Evolutionary conservation across 2,797 vertebrate species (phyloP), one percentile per base, ranked within the genome.

Genomic region (Champsocephalus gunnari): DNA sequence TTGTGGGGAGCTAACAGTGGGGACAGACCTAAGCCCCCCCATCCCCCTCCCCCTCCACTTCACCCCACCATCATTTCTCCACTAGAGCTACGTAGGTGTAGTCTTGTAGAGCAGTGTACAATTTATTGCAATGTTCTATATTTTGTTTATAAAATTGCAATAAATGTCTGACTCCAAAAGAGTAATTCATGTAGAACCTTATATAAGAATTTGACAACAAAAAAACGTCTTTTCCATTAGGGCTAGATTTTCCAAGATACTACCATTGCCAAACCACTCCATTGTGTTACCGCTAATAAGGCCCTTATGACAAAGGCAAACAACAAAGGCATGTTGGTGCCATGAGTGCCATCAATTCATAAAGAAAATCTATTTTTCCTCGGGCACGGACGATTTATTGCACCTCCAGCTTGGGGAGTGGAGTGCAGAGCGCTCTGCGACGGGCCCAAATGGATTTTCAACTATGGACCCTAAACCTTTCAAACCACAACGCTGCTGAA

Each of bases 401-500:
- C 96, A 94, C 95, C 96, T 96, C 91, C 91, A 94, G 95, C 74
- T 88, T 84, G 80, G 82, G 88, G 89, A 91, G 91, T 86, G 89
- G 92, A 93, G 95, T 79, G 85, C 84, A 89, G 84, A 89, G 92
- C 87, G 85, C 92, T 96, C 95, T 96, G 95, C 95, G 96, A 96
- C 93, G 87, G 96, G 96, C 93, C 96, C 96, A 98, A 98, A 98
- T 98, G 96, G 97, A 98, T 97, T 97, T 97, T 97, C 96, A 98
- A 96, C 96, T 96, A 97, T 88, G 88, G 96, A 95, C 95, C 95
- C 95, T 96, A 95, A 96, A 96, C 96, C 95, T 97, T 96, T 96
- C 95, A 96, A 96, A 96, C 96, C 95, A 92, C 95, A 94, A 93
- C 90, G 93, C 95, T 94, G 93, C 94, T 97, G 96, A 98, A 98